phyloP scores from a whole-genome alignment of 2,113 vertebrate species.

The Eublepharis macularius region DNA sequence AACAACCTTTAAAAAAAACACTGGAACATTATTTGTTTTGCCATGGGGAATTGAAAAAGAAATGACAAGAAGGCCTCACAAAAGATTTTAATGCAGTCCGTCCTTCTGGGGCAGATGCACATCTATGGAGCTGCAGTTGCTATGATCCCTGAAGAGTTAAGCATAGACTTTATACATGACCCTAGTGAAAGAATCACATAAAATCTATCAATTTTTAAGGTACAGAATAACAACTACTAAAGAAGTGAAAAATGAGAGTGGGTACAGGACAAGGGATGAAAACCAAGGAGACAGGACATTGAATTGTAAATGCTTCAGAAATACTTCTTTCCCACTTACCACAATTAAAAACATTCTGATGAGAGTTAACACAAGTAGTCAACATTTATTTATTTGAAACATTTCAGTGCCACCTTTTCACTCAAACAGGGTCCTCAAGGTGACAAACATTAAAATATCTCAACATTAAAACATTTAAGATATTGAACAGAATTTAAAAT shows the following conservation, averaged over 20 bases:
- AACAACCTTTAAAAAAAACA: constrained; percentile 18
- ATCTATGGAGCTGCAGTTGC: background rate
- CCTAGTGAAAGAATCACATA: constrained; percentile 11
- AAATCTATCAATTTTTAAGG: background rate
- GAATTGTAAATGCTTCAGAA: background rate
- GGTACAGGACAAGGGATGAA: background rate
- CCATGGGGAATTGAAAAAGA: constrained; percentile 7
- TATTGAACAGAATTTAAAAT: no score
- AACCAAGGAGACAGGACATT: constrained; percentile 15
- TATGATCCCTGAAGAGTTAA: background rate
- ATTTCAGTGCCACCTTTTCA: no score
- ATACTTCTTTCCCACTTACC: constrained; percentile 18
- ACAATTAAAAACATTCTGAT: constrained; percentile 25
- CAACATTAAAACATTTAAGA: no score
- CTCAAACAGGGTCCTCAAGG: no score
- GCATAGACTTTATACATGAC: background rate
- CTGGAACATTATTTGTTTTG: background rate
- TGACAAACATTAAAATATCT: no score
- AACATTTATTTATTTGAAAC: no score
- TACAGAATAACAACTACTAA: background rate
- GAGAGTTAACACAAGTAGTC: background rate
- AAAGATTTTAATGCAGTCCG: constrained; percentile 23
- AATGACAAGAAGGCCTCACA: background rate
- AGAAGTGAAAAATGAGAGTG: background rate
- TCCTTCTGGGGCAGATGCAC: constrained; percentile 2